phyloP scores from a whole-genome alignment of 2,113 vertebrate species.

The Charadrius vociferus region DNA sequence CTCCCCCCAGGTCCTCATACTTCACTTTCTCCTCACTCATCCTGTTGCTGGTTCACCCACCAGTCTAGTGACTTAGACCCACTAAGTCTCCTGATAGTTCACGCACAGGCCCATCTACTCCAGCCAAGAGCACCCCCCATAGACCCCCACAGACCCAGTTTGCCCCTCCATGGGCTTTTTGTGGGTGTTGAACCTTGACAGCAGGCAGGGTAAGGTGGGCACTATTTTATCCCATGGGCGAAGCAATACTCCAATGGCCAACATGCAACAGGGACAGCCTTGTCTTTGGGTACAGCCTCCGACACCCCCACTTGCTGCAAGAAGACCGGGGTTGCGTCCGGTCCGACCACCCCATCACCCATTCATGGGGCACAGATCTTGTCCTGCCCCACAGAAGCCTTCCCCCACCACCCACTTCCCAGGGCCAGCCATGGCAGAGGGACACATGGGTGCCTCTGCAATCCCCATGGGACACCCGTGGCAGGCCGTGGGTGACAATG shows the following conservation, averaged over 20 bases:
- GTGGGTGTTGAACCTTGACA: not conserved
- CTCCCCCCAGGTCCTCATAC: not conserved
- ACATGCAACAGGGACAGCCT: fast-evolving
- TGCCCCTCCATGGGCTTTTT: not conserved
- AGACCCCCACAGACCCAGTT: fast-evolving
- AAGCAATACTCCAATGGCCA: not conserved
- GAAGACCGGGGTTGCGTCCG: not conserved
- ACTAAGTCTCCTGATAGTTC: not conserved
- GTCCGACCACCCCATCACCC: too few relatives aligned
- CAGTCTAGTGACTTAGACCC: not conserved
- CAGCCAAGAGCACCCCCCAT: not conserved
- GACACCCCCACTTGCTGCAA: not conserved
- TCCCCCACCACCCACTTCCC: not conserved
- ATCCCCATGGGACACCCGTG: fast-evolving
- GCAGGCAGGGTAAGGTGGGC: not conserved
- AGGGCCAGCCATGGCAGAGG: not conserved
- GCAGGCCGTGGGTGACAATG: not conserved
- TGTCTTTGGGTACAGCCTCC: not conserved
- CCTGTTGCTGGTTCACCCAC: not conserved
- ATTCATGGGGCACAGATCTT: fast-evolving
- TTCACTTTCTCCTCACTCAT: not conserved
- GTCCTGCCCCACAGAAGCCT: fast-evolving
- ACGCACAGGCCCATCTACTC: not conserved
- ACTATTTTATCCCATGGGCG: fast-evolving
- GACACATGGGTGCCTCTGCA: fast-evolving